Evolutionary conservation across 2,888 invertebrate genomes (phyloP).

Genomic region (Lingula anatina): DNA sequence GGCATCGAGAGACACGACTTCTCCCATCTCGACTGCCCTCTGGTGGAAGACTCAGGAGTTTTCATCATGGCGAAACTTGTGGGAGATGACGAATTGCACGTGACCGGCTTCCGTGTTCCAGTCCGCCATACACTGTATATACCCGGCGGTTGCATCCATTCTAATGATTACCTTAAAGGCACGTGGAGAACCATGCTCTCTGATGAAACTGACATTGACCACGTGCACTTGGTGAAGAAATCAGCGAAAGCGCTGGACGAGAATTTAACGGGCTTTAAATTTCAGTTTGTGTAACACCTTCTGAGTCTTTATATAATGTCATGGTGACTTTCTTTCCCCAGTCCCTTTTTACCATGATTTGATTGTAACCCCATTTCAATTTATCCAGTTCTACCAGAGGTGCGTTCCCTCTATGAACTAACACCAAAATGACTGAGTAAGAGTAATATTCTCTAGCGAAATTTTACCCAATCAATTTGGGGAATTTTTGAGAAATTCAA

Average conservation of each 20-base stretch:
- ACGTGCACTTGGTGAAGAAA: constrained; percentile 11
- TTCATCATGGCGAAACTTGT: constrained; percentile 15
- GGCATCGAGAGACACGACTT: constrained; percentile 20
- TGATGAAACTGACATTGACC: constrained; percentile 18
- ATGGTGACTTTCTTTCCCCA: too few species aligned
- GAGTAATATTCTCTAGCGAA: too few species aligned
- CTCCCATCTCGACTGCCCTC: constrained; percentile 19
- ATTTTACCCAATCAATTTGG: too few species aligned
- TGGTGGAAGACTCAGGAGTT: constrained; percentile 14
- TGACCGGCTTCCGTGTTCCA: constrained; percentile 6
- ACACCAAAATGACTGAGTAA: too few species aligned
- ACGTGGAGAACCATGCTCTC: constrained; percentile 22
- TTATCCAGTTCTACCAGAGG: too few species aligned
- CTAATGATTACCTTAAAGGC: constrained; percentile 17
- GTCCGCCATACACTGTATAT: constrained; percentile 14
- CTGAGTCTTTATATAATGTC: too few species aligned
- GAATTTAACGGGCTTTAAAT: too few species aligned
- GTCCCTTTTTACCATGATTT: too few species aligned
- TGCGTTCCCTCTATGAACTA: too few species aligned
- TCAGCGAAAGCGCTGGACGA: not conserved
- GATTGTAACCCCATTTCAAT: too few species aligned
- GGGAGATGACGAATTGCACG: constrained; percentile 12
- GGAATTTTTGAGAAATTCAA: too few species aligned
- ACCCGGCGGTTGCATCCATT: constrained; percentile 13
- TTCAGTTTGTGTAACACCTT: too few species aligned